Evolutionary conservation across 2,797 vertebrate species (phyloP), one percentile per base, ranked within the genome.

Genomic region (Botia kubotai): DNA sequence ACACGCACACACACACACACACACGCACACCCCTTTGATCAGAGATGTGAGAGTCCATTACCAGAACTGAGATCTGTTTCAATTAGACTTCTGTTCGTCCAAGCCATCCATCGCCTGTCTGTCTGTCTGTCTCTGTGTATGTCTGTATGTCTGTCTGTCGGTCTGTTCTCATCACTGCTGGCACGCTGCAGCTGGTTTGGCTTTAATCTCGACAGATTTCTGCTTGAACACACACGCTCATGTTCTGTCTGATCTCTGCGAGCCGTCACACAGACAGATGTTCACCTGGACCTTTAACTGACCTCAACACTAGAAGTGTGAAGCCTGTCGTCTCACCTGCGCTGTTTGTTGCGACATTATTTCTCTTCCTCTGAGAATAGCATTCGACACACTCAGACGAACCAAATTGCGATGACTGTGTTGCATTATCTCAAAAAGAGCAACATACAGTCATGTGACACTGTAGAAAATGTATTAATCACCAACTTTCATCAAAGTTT

Each of bases 141-240:
- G 1, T 73, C 13, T 43, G 1, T 50, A 39, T 13, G 16, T 50
- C 57, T 3, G 0, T 52, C 73, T 13, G 2, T 63, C 58, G 26
- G 3, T 46, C 39, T 57, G 39, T 55, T 29, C 17, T 53, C 66
- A 57, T 67, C 36, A 83, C 73, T 79, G 69, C 65, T 74, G 75
- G 79, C 75, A 87, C 75, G 73, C 67, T 52, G 73, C 71, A 52
- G 71, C 71, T 4, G 66, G 68, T 74, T 58, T 74, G 65, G 72
- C 86, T 87, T 87, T 87, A 80, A 85, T 85, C 83, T 87, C 12
- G 73, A 7, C 65, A 80, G 69, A 65, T 52, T 68, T 29, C 60
- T 72, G 63, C 33, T 57, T 72, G 80, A 75, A 67, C 16, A 72
- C 77, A 62, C 73, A 57, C 72, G 62, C 26, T 78, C 58, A 33